Evolutionary conservation across 2,888 invertebrate species (phyloP).

Genomic region (Tubulanus polymorphus): DNA sequence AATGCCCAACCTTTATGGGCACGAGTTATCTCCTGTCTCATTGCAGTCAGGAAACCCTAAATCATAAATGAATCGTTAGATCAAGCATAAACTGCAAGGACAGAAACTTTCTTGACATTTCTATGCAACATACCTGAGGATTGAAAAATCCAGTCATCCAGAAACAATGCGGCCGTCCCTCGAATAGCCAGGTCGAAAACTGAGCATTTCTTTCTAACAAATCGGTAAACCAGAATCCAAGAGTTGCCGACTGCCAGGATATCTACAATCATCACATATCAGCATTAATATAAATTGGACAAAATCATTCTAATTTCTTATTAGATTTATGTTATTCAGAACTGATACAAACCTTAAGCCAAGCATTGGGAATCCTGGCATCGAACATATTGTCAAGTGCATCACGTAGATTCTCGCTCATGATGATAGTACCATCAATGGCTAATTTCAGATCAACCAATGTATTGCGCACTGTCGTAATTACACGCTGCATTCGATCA

Average conservation of each 20-base stretch:
- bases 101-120: too few relatives aligned
- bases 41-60: slow-evolving; percentile 54
- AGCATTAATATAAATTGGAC: neutral
- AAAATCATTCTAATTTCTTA: neutral
- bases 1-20: slow-evolving; percentile 55
- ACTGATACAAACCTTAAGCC: slow-evolving; percentile 87
- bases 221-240: slow-evolving; percentile 99
- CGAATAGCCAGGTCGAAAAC: slow-evolving; percentile 74
- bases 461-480: slow-evolving; percentile 72
- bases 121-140: slow-evolving; percentile 74
- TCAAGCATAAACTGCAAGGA: neutral
- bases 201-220: slow-evolving; percentile 85
- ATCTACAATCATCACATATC: slow-evolving; percentile 65
- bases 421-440: slow-evolving; percentile 94
- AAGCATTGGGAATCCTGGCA: slow-evolving; percentile 84
- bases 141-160: slow-evolving; percentile 99
- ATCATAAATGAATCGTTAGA: slow-evolving; percentile 9
- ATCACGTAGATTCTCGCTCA: slow-evolving; percentile 84
- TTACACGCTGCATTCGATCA: slow-evolving; percentile 80
- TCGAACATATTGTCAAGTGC: slow-evolving; percentile 95
- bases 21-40: slow-evolving; percentile 54
- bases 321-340: too few relatives aligned
- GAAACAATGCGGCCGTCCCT: slow-evolving; percentile 79
- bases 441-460: slow-evolving; percentile 86
- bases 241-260: slow-evolving; percentile 95